Evolutionary conservation across 2,797 vertebrate genomes (phyloP), one percentile per base, ranked within the genome.

Genomic region (Rhyacichthys aspro): DNA sequence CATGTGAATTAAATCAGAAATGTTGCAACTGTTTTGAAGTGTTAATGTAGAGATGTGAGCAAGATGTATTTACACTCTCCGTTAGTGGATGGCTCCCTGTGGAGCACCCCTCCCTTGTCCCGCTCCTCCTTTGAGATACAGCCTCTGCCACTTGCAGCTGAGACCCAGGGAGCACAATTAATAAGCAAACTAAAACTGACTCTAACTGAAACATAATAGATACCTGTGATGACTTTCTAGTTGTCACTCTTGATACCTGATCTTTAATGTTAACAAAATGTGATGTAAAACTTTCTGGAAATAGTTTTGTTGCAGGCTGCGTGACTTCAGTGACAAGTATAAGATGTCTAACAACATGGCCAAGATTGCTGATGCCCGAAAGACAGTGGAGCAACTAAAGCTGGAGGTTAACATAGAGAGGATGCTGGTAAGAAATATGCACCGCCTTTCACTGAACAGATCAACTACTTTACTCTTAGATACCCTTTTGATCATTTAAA

Each of bases 321-420:
- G 23, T 65, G 75, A 66, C 34, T 53, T 66, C 10, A 15, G 33
- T 0, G 41, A 32, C 32, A 67, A 53, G 36, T 3, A 2, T 16
- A 88, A 65, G 66, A 97, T 97, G 96, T 95, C 96, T 3, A 96
- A 96, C 85, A 96, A 95, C 90, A 96, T 96, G 94, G 94, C 94
- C 62, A 96, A 95, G 86, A 96, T 97, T 11, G 94, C 94, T 12
- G 95, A 97, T 41, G 95, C 95, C 11, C 89, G 96, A 23, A 95
- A 95, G 85, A 94, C 92, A 0, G 96, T 97, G 59, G 96, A 97
- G 41, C 96, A 96, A 36, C 74, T 97, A 50, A 97, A 96, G 76
- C 87, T 97, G 79, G 95, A 97, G 69, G 95, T 96, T 57, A 95
- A 96, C 88, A 94, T 96, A n/a, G 94, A 95, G 72, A 91, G 96